Conservation (phyloP, 1,140 invertebrate genomes). For the Glossosoma conforme region DNA sequence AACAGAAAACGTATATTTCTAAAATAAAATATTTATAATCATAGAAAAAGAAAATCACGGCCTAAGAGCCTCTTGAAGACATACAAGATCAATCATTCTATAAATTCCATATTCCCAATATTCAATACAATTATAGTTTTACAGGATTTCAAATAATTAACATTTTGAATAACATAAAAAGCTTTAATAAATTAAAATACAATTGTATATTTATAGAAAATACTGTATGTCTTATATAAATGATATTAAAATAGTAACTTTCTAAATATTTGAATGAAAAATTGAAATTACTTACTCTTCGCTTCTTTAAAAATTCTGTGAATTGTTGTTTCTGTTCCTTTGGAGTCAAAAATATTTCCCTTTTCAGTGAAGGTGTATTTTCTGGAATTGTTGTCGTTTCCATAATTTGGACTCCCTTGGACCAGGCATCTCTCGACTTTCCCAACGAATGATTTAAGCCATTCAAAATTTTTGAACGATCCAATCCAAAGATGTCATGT, state of each 20-base stretch:
- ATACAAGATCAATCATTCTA: too few species aligned
- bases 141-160: too few species aligned
- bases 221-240: too few species aligned
- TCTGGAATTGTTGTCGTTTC: not conserved
- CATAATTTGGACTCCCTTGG: not conserved
- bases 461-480: conserved; percentile 60
- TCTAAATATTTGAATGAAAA: not conserved
- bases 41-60: too few species aligned
- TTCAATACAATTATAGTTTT: too few species aligned
- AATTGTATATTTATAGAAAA: too few species aligned
- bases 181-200: too few species aligned
- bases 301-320: conserved; percentile 12
- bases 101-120: too few species aligned
- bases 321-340: conserved; percentile 17
- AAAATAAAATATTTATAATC: too few species aligned
- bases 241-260: not conserved
- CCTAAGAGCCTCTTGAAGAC: too few species aligned
- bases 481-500: conserved; percentile 64
- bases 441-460: conserved; percentile 46
- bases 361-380: not conserved
- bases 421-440: conserved; percentile 51
- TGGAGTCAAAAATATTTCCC: not conserved
- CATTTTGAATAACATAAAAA: too few species aligned
- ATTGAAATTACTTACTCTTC: conserved; percentile 4
- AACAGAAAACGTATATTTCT: too few species aligned